Base-by-base conservation (phyloP, 2,888 invertebrate species). In the Pedicia rivosa region DNA sequence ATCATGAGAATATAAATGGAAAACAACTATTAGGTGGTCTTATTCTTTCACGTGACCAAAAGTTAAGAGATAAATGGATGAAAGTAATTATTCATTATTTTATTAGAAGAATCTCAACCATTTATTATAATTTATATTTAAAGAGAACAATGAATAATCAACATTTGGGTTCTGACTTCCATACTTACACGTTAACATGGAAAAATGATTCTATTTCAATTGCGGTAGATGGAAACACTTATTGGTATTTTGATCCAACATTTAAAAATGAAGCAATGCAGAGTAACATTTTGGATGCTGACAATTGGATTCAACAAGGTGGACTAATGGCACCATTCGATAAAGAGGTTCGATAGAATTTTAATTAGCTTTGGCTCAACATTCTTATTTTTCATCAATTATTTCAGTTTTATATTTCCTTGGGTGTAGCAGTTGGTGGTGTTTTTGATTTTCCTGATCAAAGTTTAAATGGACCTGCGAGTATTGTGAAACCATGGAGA, bases 391-490 rank as follows among this genome's bases (percentile, higher is more conserved):
- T 17, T 35, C 27, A 16, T 13, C 31, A 26, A 17, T 2, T 3
- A 5, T 43, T 53, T 27, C 56, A 84, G 79, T 86, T 84, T 65
- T 79, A 77, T 56, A 57, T 88, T 8, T 69, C 78, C 2, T 51
- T 88, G 40, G 87, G 84, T 1, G 62, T 88, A 5, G 78, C 80
- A 22, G 82, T 79, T 30, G 87, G 86, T 0, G 87, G 87, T 0
- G 58, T 72, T 10, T 66, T 72, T 20, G 74, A 75, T 51, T 86
- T 84, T 51, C 67, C 73, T 0, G 78, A 86, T 47, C 51, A 50
- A 2, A 48, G 48, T 6, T 25, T 40, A 12, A 46, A 47, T 17
- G 44, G 45, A 13, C 24, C 41, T 4, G 37, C 41, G 2, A 33
- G 20, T 10, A 40, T 41, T 14, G 30, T 40, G 0, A 88, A 87